phyloP scores from a whole-genome alignment of 2,888 invertebrate genomes.

The Eilema caniola region DNA sequence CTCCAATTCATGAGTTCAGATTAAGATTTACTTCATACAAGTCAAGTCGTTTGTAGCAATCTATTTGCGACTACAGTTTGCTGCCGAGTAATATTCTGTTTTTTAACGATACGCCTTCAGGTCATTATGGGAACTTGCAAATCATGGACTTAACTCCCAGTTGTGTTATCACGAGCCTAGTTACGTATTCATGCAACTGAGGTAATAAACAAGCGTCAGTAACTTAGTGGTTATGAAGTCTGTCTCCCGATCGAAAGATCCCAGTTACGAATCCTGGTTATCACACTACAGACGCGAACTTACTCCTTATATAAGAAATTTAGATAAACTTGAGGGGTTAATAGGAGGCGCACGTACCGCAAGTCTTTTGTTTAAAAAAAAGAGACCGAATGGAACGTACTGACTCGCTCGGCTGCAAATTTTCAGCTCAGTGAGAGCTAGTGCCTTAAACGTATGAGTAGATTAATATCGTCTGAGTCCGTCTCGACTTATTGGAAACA shows the following conservation, averaged over 20 bases:
- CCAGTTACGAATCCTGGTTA: too few species aligned
- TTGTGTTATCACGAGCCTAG: not conserved
- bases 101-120: too few species aligned
- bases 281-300: too few species aligned
- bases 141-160: not conserved
- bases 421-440: not conserved
- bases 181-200: not conserved
- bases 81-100: not conserved
- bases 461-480: constrained; percentile 42
- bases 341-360: too few species aligned
- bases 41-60: not conserved
- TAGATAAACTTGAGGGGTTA: too few species aligned
- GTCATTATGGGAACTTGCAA: not conserved
- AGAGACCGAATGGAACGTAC: not conserved
- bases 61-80: not conserved
- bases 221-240: too few species aligned
- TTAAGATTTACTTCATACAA: constrained; percentile 18
- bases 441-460: constrained; percentile 26
- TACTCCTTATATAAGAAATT: too few species aligned
- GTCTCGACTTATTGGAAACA: constrained; percentile 37
- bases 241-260: too few species aligned
- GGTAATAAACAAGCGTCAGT: not conserved
- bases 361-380: not conserved
- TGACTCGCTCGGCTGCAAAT: not conserved
- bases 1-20: constrained; percentile 34